These are phyloP conservation scores for Saimiri boliviensis DNA, from an alignment of 2,113 vertebrate genomes.

Conservation along the genomic window DNA sequence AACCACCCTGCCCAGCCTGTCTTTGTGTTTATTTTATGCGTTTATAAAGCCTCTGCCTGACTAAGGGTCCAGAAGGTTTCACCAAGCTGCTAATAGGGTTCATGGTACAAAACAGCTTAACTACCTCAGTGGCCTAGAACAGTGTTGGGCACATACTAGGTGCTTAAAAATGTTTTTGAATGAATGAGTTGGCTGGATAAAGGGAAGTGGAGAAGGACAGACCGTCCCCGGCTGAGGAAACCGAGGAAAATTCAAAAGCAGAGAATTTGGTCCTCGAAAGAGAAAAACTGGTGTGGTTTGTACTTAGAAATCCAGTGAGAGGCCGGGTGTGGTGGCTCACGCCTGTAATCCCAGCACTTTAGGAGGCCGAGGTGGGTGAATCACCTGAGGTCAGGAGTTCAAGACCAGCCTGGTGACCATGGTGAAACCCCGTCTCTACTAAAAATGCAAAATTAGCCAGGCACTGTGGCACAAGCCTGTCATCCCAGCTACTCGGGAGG, in stretches of 20 bases:
- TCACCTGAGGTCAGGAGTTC: background rate
- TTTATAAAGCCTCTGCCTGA: background rate
- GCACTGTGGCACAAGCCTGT: background rate
- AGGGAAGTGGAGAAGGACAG: background rate
- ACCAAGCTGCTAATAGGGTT: background rate
- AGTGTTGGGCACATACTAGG: background rate
- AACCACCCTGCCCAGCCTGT: too few relatives aligned
- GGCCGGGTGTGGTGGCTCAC: accelerated
- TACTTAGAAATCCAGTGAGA: background rate
- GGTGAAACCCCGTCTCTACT: background rate
- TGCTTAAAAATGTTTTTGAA: background rate
- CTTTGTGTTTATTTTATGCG: background rate
- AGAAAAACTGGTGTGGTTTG: background rate
- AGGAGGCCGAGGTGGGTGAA: background rate
- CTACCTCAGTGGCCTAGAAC: background rate
- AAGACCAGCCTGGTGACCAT: background rate
- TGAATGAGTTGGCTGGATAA: background rate
- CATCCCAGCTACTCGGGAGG: background rate
- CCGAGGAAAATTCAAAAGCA: background rate
- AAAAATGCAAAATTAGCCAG: background rate
- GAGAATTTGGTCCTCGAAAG: background rate
- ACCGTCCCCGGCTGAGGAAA: background rate
- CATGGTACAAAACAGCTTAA: background rate
- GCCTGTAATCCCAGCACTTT: background rate
- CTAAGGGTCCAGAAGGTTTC: background rate